These are phyloP conservation scores for Ceratoteleas bidentatus DNA, from an alignment of 1,140 invertebrate genomes.

Conservation along the genomic window DNA sequence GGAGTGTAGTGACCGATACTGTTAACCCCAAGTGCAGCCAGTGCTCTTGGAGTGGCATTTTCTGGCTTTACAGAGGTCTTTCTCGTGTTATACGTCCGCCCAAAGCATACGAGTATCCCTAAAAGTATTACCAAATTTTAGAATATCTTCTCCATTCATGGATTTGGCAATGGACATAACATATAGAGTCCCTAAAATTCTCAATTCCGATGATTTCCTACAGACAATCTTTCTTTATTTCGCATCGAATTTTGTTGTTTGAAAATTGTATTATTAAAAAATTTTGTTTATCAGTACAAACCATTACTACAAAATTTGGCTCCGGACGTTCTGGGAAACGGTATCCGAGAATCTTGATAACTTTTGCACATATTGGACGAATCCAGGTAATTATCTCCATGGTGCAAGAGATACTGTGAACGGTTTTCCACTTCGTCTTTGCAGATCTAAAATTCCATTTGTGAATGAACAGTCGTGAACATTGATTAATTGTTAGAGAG, in stretches of 20 bases:
- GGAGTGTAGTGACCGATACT: constrained; percentile 78
- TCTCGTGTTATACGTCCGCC: constrained; percentile 88
- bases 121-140: too few species aligned
- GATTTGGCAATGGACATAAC: too few species aligned
- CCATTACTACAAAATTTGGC: constrained; percentile 95
- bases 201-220: too few species aligned
- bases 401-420: constrained; percentile 75
- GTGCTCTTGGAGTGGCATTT: constrained; percentile 87
- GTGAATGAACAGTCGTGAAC: too few species aligned
- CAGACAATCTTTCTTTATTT: too few species aligned
- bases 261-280: too few species aligned
- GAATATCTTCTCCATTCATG: too few species aligned
- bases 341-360: constrained; percentile 91
- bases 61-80: constrained; percentile 86
- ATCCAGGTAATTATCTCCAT: constrained; percentile 77
- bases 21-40: constrained; percentile 87
- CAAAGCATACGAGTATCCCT: constrained; percentile 92
- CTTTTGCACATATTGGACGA: constrained; percentile 75
- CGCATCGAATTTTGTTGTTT: too few species aligned
- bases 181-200: too few species aligned
- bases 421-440: constrained; percentile 79
- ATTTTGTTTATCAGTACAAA: constrained; percentile 14
- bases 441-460: constrained; percentile 73
- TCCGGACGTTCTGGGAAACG: constrained; percentile 96
- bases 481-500: too few species aligned